These are phyloP conservation scores for Aplysina aerophoba DNA, from an alignment of 37 sponge, comb jelly and placozoan species.

Conservation along the genomic window DNA sequence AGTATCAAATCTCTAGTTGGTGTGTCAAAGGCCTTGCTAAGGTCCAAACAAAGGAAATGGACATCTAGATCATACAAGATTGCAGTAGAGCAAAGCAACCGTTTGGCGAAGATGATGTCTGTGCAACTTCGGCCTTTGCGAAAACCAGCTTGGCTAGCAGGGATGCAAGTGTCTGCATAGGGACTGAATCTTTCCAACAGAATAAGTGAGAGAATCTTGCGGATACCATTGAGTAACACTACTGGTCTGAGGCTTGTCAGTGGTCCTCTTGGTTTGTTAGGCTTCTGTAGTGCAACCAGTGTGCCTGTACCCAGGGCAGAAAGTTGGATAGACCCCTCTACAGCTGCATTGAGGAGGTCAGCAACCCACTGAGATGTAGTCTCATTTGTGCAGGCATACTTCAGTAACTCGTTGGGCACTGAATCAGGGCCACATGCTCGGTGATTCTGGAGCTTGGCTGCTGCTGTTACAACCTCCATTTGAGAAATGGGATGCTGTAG, in stretches of 20 bases:
- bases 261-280: background rate
- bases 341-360: background rate
- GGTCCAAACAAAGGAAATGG: constrained; percentile 9
- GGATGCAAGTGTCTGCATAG: background rate
- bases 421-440: background rate
- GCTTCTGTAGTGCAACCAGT: constrained; percentile 13
- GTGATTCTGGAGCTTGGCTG: background rate
- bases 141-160: constrained; percentile 11
- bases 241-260: constrained; percentile 2
- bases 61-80: background rate
- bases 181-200: background rate
- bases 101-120: constrained; percentile 7
- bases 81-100: background rate
- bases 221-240: background rate
- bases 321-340: background rate
- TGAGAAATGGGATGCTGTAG: background rate
- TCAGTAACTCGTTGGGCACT: constrained; percentile 3
- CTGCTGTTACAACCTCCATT: background rate
- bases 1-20: background rate
- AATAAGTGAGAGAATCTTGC: background rate
- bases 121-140: background rate
- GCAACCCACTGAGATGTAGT: background rate
- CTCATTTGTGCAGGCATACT: background rate
- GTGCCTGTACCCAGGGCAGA: background rate
- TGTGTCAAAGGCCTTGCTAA: constrained; percentile 14